Evolutionary conservation across 2,113 vertebrate genomes (phyloP).

Genomic region (Bos taurus): ARS-UCD2.0 NC_037344.1:28661501-28662000

Average conservation of each 20-base stretch:
- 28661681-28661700: not conserved
- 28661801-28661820: not conserved
- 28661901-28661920: not conserved
- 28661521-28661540: not conserved
- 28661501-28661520: not conserved
- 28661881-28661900: not conserved
- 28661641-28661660: not conserved
- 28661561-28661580: not conserved
- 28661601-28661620: not conserved
- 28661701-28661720: not conserved
- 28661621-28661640: not conserved
- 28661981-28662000: not conserved
- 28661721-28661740: not conserved
- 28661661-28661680: not conserved
- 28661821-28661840: not conserved
- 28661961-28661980: not conserved
- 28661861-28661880: not conserved
- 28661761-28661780: not conserved
- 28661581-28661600: not conserved
- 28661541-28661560: not conserved
- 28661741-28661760: not conserved
- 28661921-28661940: not conserved
- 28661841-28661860: not conserved
- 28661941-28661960: not conserved
- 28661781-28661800: not conserved